Evolutionary conservation across 2,113 vertebrate species (phyloP).

Genomic region (Centropus unirufus): DNA sequence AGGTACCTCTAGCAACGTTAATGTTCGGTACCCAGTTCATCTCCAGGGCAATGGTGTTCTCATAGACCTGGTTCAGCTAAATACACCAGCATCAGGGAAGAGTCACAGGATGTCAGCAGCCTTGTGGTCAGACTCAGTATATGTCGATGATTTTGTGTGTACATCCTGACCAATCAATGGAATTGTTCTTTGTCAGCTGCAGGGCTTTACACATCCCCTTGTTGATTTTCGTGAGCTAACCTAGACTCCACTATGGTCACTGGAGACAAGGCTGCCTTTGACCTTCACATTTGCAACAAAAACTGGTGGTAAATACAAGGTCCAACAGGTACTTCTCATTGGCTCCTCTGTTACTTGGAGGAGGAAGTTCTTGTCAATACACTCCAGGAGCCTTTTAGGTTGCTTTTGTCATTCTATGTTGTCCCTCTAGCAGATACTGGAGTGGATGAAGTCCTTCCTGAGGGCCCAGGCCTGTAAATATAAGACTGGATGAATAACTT

Average conservation of each 20-base stretch:
- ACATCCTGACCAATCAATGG: background rate
- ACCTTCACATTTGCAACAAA: background rate
- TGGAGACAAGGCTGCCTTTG: background rate
- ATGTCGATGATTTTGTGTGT: background rate
- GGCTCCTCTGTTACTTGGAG: background rate
- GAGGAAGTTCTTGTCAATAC: background rate
- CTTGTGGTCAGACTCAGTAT: background rate
- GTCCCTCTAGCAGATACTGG: background rate
- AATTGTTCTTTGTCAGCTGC: background rate
- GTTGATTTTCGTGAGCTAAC: background rate
- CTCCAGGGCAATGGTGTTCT: background rate
- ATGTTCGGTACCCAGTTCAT: background rate
- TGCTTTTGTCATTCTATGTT: background rate
- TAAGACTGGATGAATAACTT: background rate
- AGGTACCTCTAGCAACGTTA: background rate
- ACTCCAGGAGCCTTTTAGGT: background rate
- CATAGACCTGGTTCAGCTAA: background rate
- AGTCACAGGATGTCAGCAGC: background rate
- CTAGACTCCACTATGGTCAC: background rate
- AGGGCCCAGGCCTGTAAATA: background rate
- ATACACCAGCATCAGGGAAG: background rate
- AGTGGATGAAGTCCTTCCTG: background rate
- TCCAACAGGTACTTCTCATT: background rate
- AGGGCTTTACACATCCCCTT: background rate
- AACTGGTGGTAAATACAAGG: fast-evolving